Base-by-base conservation (phyloP, 2,797 vertebrate species). In the Enteromius trimaculatus region DNA sequence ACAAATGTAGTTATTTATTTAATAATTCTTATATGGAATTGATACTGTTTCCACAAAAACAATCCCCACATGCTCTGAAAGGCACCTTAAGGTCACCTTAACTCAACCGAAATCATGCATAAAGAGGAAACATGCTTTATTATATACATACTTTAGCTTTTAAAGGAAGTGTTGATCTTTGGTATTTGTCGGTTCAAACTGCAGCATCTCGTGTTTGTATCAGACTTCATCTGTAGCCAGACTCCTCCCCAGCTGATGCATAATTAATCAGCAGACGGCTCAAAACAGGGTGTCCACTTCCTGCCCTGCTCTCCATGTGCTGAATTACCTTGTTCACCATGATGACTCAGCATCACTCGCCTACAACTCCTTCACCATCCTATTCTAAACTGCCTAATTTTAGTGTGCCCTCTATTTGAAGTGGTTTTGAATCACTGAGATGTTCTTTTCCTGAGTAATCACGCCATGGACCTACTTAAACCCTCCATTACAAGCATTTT, bases 261-360 rank as follows among this genome's bases (percentile, higher is more conserved):
- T 89, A 83, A 88, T 88, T 87, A 68, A 89, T 84, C 34, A 83
- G 77, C 55, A 82, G 74, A 75, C 23, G 29, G 84, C 51, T 77
- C 49, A 79, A 72, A 55, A 68, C 85, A 86, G 68, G 83, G 84
- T 87, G 83, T 90, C 72, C 42, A 79, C 62, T 87, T 88, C 69
- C 88, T 74, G 77, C 66, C 26, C 76, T 58, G 65, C 80, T 81
- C 37, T 53, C 74, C 53, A 37, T 34, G 47, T 19, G 26, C 81
- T 64, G 84, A 80, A 62, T 78, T 49, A 14, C 69, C 53, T 37
- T 13, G 1, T 76, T 66, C 31, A 58, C 34, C 26, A 71, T 80
- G 75, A 88, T 91, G 92, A 91, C 76, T 91, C 91, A 71, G 86
- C 75, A 71, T 62, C 68, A 77, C 81, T 80, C 74, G 71, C 74